phyloP scores from a whole-genome alignment of 2,888 invertebrate genomes.

The Oligia strigilis region DNA sequence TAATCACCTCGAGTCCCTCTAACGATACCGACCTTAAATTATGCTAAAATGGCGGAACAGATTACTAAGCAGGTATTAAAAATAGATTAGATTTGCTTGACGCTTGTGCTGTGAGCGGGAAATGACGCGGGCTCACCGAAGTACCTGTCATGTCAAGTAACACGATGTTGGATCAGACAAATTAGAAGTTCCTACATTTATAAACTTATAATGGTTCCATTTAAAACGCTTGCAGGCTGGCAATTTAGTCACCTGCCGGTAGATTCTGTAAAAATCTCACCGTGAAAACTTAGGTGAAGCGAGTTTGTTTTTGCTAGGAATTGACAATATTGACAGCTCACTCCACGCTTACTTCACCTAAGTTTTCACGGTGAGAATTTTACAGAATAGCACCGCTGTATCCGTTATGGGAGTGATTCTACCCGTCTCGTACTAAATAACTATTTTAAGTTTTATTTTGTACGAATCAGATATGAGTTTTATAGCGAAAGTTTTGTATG shows the following conservation, averaged over 20 bases:
- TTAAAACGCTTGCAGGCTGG: background rate
- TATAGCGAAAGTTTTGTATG: too few relatives aligned
- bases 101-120: conserved; percentile 20
- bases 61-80: conserved; percentile 48
- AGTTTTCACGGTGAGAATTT: too few relatives aligned
- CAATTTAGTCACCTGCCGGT: background rate
- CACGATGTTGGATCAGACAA: background rate
- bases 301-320: too few relatives aligned
- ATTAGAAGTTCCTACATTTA: background rate
- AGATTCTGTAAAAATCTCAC: too few relatives aligned
- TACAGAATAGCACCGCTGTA: too few relatives aligned
- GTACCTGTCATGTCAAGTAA: conserved; percentile 26
- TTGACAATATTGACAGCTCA: too few relatives aligned
- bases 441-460: background rate
- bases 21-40: conserved; percentile 55
- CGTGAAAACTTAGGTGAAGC: too few relatives aligned
- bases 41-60: conserved; percentile 59
- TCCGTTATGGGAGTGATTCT: background rate
- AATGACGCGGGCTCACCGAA: conserved; percentile 10
- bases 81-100: conserved; percentile 55
- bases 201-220: too few relatives aligned
- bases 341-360: too few relatives aligned
- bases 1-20: conserved; percentile 53
- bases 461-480: background rate
- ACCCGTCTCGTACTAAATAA: background rate